Base-by-base conservation (phyloP, 1,140 invertebrate species). In the Zaprionus davidi region DNA sequence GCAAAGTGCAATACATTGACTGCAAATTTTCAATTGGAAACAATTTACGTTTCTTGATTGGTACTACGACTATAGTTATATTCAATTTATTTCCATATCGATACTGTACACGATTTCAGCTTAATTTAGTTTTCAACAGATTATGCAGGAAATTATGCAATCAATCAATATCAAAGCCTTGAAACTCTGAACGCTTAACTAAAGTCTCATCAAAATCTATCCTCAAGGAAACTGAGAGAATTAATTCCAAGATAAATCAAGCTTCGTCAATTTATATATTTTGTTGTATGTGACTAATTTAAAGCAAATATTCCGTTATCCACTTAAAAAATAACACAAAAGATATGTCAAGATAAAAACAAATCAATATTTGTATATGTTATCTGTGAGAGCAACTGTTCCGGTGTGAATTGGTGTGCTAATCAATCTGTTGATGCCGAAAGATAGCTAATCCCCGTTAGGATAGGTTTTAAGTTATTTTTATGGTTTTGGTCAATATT, bases 321-420 rank as follows among this genome's bases (percentile, higher is more conserved):
- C 20, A 24, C 20, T 15, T 34, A 41, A 41, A 41, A 41, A 41
- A 6, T n/a, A 41, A 13, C 20, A 22, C 1, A 11, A 51, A 24
- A 51, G 20, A 12, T 51, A 24, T 51, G 20, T 51, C 20, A 51
- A 22, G 12, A 1, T 9, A 51, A 13, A 51, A 9, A 51, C 11
- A 20, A 11, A 49, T 49, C 11, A 51, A 22, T 51, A 51, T 51
- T 51, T 22, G 17, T 51, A 51, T 51, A 51, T 51, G 20, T 22
- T 51, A 51, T 51, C 20, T 24, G 3, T 20, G 9, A 51, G 11
- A 51, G 11, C 46, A 51, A 13, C n/a, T 24, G 46, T 62, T 34
- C 24, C 34, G 62, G 60, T 65, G 69, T 65, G 38, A 65, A 65
- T 36, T 71, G 20, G 24, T 36, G 51, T 65, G 69, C 55, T 65